Base-by-base conservation (phyloP, 2,797 vertebrate species). In the Pagetopsis macropterus region DNA sequence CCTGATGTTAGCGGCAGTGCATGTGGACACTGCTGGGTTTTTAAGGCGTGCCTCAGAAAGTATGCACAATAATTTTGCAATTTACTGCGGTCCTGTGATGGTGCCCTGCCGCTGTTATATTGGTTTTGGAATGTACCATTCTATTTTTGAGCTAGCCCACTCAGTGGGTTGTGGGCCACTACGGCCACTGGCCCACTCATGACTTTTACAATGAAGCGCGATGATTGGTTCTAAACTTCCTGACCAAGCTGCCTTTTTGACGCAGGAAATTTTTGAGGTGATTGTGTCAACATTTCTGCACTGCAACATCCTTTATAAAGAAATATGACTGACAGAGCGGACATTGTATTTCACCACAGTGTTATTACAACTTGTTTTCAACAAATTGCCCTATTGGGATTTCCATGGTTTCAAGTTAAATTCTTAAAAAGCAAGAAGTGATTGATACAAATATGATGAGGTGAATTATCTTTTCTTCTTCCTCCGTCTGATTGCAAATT, bases 21-120 rank as follows among this genome's bases (percentile, higher is more conserved):
- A 90, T 94, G 92, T 90, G 92, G 93, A 94, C 88, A 87, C 75
- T 86, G 89, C 89, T 86, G 93, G 87, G 65, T 90, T 92, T 91
- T 89, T 90, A 90, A 90, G 94, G 93, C 90, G 92, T 94, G 93
- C 92, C 93, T 94, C 84, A 90, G 85, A 92, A 93, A 93, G 90
- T 90, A 93, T 87, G 91, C 92, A 91, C 91, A 93, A 94, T 94
- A 92, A 95, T 95, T 95, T 94, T 86, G 85, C 91, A 92, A 93
- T 95, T 94, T 94, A 91, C 93, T 95, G 94, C 88, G 94, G 95
- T 94, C 89, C 89, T 88, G 90, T 89, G 94, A 94, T 94, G 92
- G 91, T 92, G 92, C 84, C 74, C 85, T 90, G 93, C 90, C 84
- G 93, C 93, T 94, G 92, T 93, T 95, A 94, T 94, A 93, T 93